A percentile compares a stretch with the other conserved stretches of the same genome.
Evolutionary conservation across 2,797 vertebrate genomes (phyloP).

Genomic region (Caiman crocodilus): DNA sequence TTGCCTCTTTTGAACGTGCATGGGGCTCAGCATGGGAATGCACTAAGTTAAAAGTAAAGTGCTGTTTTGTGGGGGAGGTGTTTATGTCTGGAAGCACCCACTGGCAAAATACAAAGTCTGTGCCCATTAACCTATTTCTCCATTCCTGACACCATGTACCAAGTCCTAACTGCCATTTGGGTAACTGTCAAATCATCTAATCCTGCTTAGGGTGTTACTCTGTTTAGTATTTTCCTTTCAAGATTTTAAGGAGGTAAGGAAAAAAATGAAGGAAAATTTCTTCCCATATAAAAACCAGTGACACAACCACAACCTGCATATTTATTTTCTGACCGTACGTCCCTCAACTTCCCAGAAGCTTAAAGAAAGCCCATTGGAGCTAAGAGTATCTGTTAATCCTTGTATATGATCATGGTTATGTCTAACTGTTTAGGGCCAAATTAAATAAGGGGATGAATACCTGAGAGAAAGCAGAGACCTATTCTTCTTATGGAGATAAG

Average conservation of each 20-base stretch:
- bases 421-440: not conserved
- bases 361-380: not conserved
- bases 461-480: too few species aligned
- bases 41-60: too few species aligned
- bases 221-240: not conserved
- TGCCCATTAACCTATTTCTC: not conserved
- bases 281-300: not conserved
- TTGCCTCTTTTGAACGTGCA: too few species aligned
- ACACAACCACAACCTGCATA: not conserved
- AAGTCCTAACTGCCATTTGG: not conserved
- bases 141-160: rapidly evolving
- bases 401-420: not conserved
- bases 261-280: not conserved
- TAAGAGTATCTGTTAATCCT: not conserved
- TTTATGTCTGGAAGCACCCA: too few species aligned
- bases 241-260: not conserved
- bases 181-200: not conserved
- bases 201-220: not conserved
- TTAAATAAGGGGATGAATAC: not conserved
- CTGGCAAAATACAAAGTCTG: not conserved
- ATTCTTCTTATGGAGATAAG: not conserved
- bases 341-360: not conserved
- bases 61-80: too few species aligned
- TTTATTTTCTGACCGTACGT: not conserved
- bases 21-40: too few species aligned